Percentiles rank a stretch among this genome's conserved stretches.
Evolutionary conservation across 2,113 vertebrate genomes (phyloP).

Genomic region (Pyxicephalus adspersus): DNA sequence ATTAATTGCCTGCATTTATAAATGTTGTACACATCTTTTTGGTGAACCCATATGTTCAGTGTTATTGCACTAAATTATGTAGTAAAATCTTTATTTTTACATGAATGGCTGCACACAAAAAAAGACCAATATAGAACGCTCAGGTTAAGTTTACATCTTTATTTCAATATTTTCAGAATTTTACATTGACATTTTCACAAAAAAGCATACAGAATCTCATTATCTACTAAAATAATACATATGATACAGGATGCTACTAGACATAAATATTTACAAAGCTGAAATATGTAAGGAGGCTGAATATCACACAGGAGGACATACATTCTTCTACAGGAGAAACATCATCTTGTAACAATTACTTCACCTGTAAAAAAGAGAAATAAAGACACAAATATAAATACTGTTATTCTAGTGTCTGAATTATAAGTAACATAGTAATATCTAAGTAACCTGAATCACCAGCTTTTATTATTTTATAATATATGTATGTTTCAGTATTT

Average conservation of each 20-base stretch:
- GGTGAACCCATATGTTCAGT: too few species aligned
- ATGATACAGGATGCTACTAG: background rate
- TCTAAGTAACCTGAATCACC: too few species aligned
- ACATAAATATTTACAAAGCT: conserved; percentile 21
- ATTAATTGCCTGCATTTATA: too few species aligned
- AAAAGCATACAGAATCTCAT: background rate
- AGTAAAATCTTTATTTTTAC: too few species aligned
- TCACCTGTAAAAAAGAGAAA: conserved; percentile 10
- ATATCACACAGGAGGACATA: background rate
- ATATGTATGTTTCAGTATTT: too few species aligned
- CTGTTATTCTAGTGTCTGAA: conserved; percentile 15
- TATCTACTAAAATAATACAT: conserved; percentile 8
- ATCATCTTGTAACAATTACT: conserved; percentile 5
- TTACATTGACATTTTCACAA: background rate
- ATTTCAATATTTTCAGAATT: conserved; percentile 3
- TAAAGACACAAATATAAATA: background rate
- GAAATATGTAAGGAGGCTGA: background rate
- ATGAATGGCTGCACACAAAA: too few species aligned
- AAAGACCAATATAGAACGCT: background rate
- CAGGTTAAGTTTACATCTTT: conserved; percentile 15
- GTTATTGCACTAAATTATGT: too few species aligned
- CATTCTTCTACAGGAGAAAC: background rate
- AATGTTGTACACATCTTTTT: too few species aligned
- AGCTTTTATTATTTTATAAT: too few species aligned
- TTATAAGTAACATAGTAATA: background rate